Base-by-base conservation (phyloP, 2,113 vertebrate genomes). In the Leucopsar rothschildi region DNA sequence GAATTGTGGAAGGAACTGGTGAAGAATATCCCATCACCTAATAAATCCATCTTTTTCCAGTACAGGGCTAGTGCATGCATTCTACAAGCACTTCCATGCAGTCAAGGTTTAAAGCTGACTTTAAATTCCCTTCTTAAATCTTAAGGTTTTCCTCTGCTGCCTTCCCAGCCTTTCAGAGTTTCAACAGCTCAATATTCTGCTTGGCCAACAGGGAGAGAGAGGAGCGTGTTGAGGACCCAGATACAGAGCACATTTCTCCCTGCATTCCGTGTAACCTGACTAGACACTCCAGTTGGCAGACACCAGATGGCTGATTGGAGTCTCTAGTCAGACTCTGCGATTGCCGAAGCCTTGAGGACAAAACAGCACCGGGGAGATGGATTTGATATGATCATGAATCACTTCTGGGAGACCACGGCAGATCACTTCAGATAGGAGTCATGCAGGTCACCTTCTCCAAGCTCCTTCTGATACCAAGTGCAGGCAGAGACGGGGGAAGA, bases 281-380 rank as follows among this genome's bases (percentile, higher is more conserved):
- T 88, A 97, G 97, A 97, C 95, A 90, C 80, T 93, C 77, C 95
- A 97, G 96, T 97, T 97, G 95, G 97, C 95, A 97, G 97, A 97
- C 96, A 95, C 83, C 97, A 97, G 96, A 97, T 97, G 97, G 97
- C 73, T 96, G 94, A 96, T 92, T 44, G 90, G 96, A 95, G 95
- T 95, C 91, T 97, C 95, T 84, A 95, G 92, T 96, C 93, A 90
- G 91, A 50, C 92, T 93, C 95, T 75, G 95, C 76, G 56, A 95
- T 86, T 97, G 95, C 76, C 4, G 82, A 88, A 96, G 96, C 82
- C 95, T 95, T 82, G 47, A 95, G 95, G 95, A 94, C 90, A 92
- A 86, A 97, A 93, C 87, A 92, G 82, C 89, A 57, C 85, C n/a
- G 12, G 84, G 92, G 96, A 95, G 86, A 95, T 84, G 85, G 90